Evolutionary conservation across 2,113 vertebrate genomes (phyloP), one percentile per base, ranked within the genome.

Genomic region (Anseranas semipalmata): DNA sequence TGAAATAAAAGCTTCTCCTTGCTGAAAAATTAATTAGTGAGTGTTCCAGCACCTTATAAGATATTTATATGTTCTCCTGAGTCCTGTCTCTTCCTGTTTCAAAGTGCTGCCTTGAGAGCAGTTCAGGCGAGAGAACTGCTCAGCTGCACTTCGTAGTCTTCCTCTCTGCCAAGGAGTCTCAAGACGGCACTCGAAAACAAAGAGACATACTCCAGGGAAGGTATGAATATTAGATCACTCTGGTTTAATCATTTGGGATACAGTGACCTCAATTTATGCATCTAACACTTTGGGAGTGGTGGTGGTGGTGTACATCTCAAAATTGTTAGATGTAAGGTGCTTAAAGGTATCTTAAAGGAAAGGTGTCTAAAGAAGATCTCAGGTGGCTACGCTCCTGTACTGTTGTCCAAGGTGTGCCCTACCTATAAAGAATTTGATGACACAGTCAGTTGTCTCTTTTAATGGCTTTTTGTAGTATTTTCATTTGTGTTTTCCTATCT

Each of bases 11-110:
- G 79, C 41, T 95, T 95, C 95, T 97, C 93, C 92, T 96, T 97
- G 87, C 87, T 98, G 90, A 98, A 97, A 97, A 98, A 96, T 98
- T 97, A 98, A 98, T 98, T 94, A 82, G 74, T 79, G 67, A 91
- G 43, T 95, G 87, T 97, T 98, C 96, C 94, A 96, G 93, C 91
- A 73, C 91, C 95, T 97, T 97, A 94, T 97, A 97, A 97, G 94
- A 96, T 98, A 97, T 97, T 97, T 97, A 97, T 97, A 85, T 94
- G 91, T 91, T 96, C 93, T 91, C 76, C 68, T 46, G 92, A 93
- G 87, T 74, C 92, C 84, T 92, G 80, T 91, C 88, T 97, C 80
- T 97, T 96, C 87, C 87, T 96, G 68, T 96, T 89, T 95, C 83
- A 46, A 85, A 95, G 88, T 91, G 75, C 94, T 79, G 81, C 93